Evolutionary conservation across 2,113 vertebrate genomes (phyloP), one percentile per base, ranked within the genome.

Genomic region (Herpailurus yagouaroundi): DNA sequence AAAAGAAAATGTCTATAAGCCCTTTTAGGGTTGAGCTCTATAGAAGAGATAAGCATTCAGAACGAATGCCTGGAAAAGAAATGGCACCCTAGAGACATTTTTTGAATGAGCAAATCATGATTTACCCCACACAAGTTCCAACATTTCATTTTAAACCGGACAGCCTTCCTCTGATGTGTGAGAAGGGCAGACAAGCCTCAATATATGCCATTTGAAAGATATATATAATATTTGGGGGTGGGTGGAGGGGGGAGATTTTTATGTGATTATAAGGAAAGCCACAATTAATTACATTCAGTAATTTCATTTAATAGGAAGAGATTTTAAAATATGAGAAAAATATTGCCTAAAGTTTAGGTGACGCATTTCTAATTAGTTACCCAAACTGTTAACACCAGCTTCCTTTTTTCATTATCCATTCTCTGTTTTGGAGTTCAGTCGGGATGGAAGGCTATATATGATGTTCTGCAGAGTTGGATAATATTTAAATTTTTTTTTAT

Each of bases 241-340:
- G 19, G 87, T 36, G n/a, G 4, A 85, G 2, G 29, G 66, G 77
- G 23, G 57, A 60, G 19, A 87, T 87, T 88, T 85, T 15, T 48
- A 33, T 84, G 29, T 88, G 45, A 60, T 36, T 25, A 4, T 86
- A 91, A 93, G 71, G 55, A 87, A 92, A 95, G 63, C 4, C 16
- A 60, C 11, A 73, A 71, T 93, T 71, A 95, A 84, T 96, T 81
- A 60, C 23, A 87, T 77, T 38, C 85, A 84, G 85, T 77, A 14
- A 77, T 94, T 94, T 27, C 29, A 52, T 45, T 60, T 57, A 86
- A 50, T 31, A 60, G n/a, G 36, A 83, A 74, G 21, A 94, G 3
- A 45, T 50, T 77, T 94, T 57, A 94, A 88, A 84, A 69, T 95
- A 52, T n/a, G 63, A 36, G 25, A 52, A 27, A 90, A 89, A 90